Evolutionary conservation across 2,113 vertebrate genomes (phyloP).

Genomic region (Tenrec ecaudatus): DNA sequence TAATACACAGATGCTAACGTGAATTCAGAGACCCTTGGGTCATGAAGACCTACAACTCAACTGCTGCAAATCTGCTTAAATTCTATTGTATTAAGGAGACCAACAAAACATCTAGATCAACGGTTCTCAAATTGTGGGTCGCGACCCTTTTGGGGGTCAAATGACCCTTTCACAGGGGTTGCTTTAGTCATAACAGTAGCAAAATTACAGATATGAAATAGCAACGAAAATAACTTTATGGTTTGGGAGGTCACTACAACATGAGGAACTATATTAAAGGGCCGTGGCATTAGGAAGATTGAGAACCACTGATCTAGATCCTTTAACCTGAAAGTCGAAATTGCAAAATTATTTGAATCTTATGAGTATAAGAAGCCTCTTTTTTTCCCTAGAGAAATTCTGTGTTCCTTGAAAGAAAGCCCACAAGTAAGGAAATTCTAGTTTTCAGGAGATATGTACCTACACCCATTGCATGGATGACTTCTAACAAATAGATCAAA

Average conservation of each 20-base stretch:
- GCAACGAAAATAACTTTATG: no score
- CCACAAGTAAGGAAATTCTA: not conserved
- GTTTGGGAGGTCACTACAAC: no score
- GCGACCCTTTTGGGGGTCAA: no score
- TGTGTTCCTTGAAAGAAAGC: not conserved
- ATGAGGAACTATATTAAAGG: no score
- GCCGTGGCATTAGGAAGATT: no score
- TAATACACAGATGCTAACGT: not conserved
- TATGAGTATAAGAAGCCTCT: not conserved
- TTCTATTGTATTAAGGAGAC: not conserved
- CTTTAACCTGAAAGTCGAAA: not conserved
- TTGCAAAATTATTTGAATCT: slow-evolving; percentile 3
- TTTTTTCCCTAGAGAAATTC: not conserved
- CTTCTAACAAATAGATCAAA: not conserved
- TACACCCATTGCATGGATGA: not conserved
- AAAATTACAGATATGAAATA: no score
- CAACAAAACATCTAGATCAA: no score
- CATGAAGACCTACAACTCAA: not conserved
- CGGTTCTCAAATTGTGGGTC: no score
- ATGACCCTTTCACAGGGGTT: no score
- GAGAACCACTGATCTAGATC: no score
- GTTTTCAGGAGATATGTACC: not conserved
- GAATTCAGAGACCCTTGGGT: not conserved
- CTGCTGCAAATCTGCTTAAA: not conserved
- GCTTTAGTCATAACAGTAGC: no score